Conservation (phyloP, 2,797 vertebrate genomes). For the Sphaeramia orbicularis region DNA sequence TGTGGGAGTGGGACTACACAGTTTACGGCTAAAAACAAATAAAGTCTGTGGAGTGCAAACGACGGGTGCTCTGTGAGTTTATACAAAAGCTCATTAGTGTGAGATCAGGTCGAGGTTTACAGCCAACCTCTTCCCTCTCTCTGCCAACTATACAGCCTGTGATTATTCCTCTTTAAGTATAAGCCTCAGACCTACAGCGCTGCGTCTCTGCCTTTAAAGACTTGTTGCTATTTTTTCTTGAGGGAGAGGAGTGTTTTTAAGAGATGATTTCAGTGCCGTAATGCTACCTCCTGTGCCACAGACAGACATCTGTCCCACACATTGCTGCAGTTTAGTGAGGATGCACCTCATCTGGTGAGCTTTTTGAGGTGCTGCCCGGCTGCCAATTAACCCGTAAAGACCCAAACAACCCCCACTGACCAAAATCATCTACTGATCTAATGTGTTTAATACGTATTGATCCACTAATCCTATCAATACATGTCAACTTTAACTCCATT, state of each 20-base stretch:
- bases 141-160: slow-evolving; percentile 60
- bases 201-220: slow-evolving; percentile 51
- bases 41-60: slow-evolving; percentile 55
- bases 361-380: slow-evolving; percentile 37
- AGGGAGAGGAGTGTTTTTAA: slow-evolving; percentile 55
- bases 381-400: slow-evolving; percentile 56
- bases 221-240: slow-evolving; percentile 61
- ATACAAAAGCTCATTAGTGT: slow-evolving; percentile 62
- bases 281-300: slow-evolving; percentile 54
- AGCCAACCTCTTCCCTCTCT: slow-evolving; percentile 30
- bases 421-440: too few relatives aligned
- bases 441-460: too few relatives aligned
- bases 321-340: slow-evolving; percentile 72
- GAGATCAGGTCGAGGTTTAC: slow-evolving; percentile 56
- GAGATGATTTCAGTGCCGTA: slow-evolving; percentile 52
- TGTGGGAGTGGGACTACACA: slow-evolving; percentile 37
- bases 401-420: too few relatives aligned
- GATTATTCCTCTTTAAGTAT: slow-evolving; percentile 66
- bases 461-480: too few relatives aligned
- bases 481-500: too few relatives aligned
- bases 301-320: slow-evolving; percentile 85
- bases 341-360: slow-evolving; percentile 57
- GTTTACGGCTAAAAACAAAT: slow-evolving; percentile 67
- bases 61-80: slow-evolving; percentile 40
- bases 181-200: slow-evolving; percentile 64